phyloP scores from a whole-genome alignment of 2,888 invertebrate species.

The Troilus luridus region DNA sequence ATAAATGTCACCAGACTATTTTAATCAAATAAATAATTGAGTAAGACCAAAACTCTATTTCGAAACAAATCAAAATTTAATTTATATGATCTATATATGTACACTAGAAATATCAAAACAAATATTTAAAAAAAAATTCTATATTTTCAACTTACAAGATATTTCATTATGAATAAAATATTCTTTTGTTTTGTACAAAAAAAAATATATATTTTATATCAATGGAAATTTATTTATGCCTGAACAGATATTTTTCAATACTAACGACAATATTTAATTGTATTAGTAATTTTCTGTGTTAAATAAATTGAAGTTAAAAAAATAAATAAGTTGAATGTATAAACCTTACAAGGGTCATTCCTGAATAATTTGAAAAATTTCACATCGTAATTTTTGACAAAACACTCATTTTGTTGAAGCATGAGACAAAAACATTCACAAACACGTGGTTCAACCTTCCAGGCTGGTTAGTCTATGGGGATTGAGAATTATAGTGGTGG shows the following conservation, averaged over 20 bases:
- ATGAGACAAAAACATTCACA: too few species aligned
- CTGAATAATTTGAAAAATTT: too few species aligned
- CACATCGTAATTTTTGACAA: too few species aligned
- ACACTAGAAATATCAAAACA: neutral
- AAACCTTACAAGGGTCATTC: too few species aligned
- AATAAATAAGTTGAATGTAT: too few species aligned
- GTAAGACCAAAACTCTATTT: neutral
- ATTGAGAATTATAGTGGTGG: too few species aligned
- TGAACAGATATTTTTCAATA: neutral
- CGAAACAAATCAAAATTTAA: neutral
- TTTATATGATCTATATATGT: neutral
- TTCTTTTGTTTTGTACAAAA: slow-evolving; percentile 11
- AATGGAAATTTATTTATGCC: neutral
- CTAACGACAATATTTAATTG: neutral
- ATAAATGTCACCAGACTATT: neutral
- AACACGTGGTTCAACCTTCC: too few species aligned
- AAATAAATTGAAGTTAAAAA: too few species aligned
- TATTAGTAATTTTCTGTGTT: neutral
- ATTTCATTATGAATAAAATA: neutral
- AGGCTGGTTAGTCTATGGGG: too few species aligned
- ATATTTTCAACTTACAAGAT: neutral
- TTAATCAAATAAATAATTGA: neutral
- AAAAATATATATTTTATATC: neutral
- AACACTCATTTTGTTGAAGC: too few species aligned
- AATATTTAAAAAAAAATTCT: neutral